Evolutionary conservation across 2,888 invertebrate genomes (phyloP), one percentile per base, ranked within the genome.

Genomic region (Cephus nigrinus): DNA sequence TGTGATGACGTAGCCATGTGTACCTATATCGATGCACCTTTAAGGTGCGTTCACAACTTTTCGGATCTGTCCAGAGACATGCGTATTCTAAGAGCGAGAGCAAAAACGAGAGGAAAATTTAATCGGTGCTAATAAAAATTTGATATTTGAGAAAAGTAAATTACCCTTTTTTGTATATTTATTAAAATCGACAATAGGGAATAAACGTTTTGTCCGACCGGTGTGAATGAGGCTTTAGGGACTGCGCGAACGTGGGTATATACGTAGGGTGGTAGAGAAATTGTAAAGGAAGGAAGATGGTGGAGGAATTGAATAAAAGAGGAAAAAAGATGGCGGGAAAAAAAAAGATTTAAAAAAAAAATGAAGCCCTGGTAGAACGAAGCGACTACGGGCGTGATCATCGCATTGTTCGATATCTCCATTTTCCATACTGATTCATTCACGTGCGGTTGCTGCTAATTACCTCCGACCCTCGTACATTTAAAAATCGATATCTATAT

Each of bases 351-450:
- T 40, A 4, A 15, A 5, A 40, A 36, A 36, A 40, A 35, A 35
- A 35, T 35, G 83, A 81, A 75, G 78, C 40, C 40, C 5, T 75
- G 74, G 74, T 36, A 69, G 72, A 78, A 76, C 78, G 80, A 80
- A 80, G 30, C 79, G 68, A 32, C n/a, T 32, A 12, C 69, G 79
- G 80, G 80, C 81, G 81, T 87, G 86, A 88, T 89, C 84, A 86
- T 82, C 82, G 84, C 82, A 85, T 86, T 88, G 86, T 88, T 84
- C 85, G 84, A 82, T 86, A 85, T 83, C 86, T 85, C 83, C 83
- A 84, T 84, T 87, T 88, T 84, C 83, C 84, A 80, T 85, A 80
- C 82, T 78, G 84, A 81, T 84, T 84, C 86, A 76, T 85, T 84
- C 82, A 80, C 82, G 78, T 36, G 73, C 83, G 78, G 82, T 84